Conservation (phyloP, 2,888 invertebrate species). For the Cristatella mucedo region DNA sequence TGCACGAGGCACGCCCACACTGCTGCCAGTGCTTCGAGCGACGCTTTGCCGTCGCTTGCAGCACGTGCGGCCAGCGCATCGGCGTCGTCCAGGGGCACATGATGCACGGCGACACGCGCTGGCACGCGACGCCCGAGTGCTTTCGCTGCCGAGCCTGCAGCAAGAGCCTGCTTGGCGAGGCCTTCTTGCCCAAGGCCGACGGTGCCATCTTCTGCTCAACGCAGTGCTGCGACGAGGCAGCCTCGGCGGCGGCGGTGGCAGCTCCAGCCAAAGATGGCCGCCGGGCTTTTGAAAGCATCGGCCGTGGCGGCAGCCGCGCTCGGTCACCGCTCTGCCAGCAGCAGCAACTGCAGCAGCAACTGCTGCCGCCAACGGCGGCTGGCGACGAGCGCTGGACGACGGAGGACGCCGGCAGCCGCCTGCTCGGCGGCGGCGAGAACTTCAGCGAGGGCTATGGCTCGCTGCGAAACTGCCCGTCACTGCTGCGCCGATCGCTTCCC, state of each 20-base stretch:
- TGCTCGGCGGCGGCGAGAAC: too few relatives aligned
- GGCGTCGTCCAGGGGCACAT: constrained; percentile 93
- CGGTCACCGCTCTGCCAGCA: background rate
- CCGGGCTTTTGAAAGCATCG: background rate
- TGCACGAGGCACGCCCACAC: constrained; percentile 83
- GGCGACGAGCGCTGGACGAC: constrained; percentile 3
- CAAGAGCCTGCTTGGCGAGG: constrained; percentile 58
- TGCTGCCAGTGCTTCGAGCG: constrained; percentile 87
- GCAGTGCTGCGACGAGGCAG: constrained; percentile 55
- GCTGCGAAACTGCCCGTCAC: background rate
- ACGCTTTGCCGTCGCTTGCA: constrained; percentile 90
- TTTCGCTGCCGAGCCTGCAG: constrained; percentile 84
- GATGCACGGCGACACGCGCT: constrained; percentile 92
- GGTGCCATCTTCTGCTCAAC: constrained; percentile 89
- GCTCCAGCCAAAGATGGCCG: too few relatives aligned
- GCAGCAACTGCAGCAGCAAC: background rate
- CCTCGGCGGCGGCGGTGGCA: too few relatives aligned
- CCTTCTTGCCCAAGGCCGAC: constrained; percentile 74
- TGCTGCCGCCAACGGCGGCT: background rate
- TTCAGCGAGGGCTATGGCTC: constrained; percentile 7
- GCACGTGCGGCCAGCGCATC: constrained; percentile 85
- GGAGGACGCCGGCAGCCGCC: too few relatives aligned
- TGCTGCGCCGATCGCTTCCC: background rate
- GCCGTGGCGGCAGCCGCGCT: background rate
- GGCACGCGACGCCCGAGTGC: constrained; percentile 88